Evolutionary conservation across 2,888 invertebrate species (phyloP).

Genomic region (Kuschelorhynchus macadamiae): DNA sequence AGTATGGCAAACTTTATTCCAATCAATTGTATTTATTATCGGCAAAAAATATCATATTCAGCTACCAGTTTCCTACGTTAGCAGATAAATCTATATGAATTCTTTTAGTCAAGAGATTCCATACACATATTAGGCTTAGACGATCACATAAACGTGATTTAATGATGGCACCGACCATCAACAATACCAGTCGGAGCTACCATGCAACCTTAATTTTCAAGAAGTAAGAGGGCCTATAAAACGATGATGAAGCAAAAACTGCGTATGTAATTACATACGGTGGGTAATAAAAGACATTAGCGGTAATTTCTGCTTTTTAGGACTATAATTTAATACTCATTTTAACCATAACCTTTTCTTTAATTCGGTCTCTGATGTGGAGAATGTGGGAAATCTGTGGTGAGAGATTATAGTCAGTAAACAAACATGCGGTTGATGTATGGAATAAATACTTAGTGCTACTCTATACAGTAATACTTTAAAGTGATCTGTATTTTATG

Average conservation of each 20-base stretch:
- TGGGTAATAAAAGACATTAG: slow-evolving; percentile 42
- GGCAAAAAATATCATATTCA: too few relatives aligned
- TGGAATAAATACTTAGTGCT: too few relatives aligned
- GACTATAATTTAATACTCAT: slow-evolving; percentile 43
- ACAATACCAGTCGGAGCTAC: slow-evolving; percentile 19
- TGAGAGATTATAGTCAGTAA: neutral
- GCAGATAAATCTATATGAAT: too few relatives aligned
- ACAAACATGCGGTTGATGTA: too few relatives aligned
- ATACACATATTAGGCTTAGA: neutral
- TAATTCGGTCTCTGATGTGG: slow-evolving; percentile 30
- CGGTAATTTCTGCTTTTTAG: slow-evolving; percentile 43
- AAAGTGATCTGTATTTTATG: too few relatives aligned
- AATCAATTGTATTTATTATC: too few relatives aligned
- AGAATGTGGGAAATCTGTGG: slow-evolving; percentile 32
- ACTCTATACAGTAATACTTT: too few relatives aligned
- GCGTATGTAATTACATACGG: slow-evolving; percentile 35
- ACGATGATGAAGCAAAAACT: slow-evolving; percentile 39
- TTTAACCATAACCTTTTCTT: slow-evolving; percentile 27
- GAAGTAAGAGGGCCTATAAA: slow-evolving; percentile 35
- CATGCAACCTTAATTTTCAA: slow-evolving; percentile 36
- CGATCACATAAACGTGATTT: slow-evolving; percentile 2
- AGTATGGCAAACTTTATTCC: too few relatives aligned
- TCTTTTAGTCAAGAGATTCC: too few relatives aligned
- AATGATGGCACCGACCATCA: neutral
- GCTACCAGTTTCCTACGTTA: too few relatives aligned